Evolutionary conservation across 2,888 invertebrate genomes (phyloP).

Genomic region (Eristalinus sepulchralis): DNA sequence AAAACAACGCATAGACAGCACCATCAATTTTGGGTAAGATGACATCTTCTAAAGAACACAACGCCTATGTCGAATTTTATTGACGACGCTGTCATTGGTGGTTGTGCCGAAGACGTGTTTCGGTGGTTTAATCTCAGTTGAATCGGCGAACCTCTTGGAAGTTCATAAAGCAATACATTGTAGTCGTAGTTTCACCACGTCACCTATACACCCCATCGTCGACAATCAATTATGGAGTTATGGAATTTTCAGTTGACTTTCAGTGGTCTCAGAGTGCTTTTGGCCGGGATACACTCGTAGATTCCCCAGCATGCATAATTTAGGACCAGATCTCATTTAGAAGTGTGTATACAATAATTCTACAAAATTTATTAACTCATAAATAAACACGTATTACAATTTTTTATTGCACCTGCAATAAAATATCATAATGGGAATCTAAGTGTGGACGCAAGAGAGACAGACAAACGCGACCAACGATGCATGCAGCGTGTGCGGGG

Average conservation of each 20-base stretch:
- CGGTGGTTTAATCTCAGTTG: neutral
- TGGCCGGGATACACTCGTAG: neutral
- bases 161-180: slow-evolving; percentile 27
- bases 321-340: slow-evolving; percentile 36
- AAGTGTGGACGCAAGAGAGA: slow-evolving; percentile 52
- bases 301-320: slow-evolving; percentile 12
- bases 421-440: slow-evolving; percentile 64
- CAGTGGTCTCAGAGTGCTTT: slow-evolving; percentile 6
- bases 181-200: slow-evolving; percentile 1
- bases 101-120: neutral
- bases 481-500: neutral
- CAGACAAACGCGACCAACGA: slow-evolving; percentile 30
- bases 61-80: slow-evolving; percentile 9
- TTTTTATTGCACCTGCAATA: slow-evolving; percentile 62
- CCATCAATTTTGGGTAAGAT: slow-evolving; percentile 36
- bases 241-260: slow-evolving; percentile 6
- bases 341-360: slow-evolving; percentile 64
- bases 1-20: slow-evolving; percentile 18
- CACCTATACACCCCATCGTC: neutral
- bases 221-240: slow-evolving; percentile 2
- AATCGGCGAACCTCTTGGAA: neutral
- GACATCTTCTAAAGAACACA: slow-evolving; percentile 25
- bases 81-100: slow-evolving; percentile 9
- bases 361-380: slow-evolving; percentile 72
- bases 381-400: slow-evolving; percentile 72